Percentiles rank a stretch among this genome's conserved stretches.
Conservation (phyloP, 2,797 vertebrate genomes). For the Helarctos malayanus region DNA sequence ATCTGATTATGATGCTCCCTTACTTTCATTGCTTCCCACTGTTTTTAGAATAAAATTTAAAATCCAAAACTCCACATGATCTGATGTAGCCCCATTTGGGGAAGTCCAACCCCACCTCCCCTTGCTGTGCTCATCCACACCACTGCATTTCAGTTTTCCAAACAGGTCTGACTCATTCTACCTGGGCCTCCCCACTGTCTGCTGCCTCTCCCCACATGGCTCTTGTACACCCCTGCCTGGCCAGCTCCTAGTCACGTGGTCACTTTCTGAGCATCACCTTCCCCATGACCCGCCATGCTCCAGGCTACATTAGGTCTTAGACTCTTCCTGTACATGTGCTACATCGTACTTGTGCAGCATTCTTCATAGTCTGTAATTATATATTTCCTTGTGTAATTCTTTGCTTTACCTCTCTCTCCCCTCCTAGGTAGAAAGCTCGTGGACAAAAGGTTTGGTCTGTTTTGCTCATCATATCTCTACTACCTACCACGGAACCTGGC, state of each 20-base stretch:
- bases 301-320: not conserved
- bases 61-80: not conserved
- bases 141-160: not conserved
- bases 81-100: not conserved
- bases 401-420: slow-evolving; percentile 2
- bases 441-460: not conserved
- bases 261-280: not conserved
- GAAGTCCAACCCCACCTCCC: not conserved
- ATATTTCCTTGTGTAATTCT: not conserved
- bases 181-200: not conserved
- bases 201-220: not conserved
- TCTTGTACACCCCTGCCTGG: not conserved
- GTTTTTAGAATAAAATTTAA: slow-evolving; percentile 50
- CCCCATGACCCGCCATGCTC: not conserved
- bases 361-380: not conserved
- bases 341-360: not conserved
- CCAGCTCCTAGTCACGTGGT: not conserved
- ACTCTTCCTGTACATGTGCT: not conserved
- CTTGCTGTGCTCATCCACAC: not conserved
- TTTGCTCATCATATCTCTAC: not conserved
- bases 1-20: not conserved
- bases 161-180: not conserved
- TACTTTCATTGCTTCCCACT: not conserved
- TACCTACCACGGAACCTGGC: not conserved
- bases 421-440: not conserved